Base-by-base conservation (phyloP, 2,113 vertebrate genomes). In the Beaufortia kweichowensis region DNA sequence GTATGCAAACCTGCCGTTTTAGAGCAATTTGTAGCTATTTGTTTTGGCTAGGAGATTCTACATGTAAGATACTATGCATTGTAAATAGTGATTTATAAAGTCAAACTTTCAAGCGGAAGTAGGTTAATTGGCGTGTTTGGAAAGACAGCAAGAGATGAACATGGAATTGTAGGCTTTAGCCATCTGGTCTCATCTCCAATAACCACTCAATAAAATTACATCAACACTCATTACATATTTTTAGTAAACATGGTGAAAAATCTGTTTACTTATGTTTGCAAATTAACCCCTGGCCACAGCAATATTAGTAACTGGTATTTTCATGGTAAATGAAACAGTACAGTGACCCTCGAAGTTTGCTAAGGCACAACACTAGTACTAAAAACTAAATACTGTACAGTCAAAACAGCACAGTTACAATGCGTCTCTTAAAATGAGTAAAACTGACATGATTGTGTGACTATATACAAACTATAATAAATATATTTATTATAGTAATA, bases 61-160 rank as follows among this genome's bases (percentile, higher is more conserved):
- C 64, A 56, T 61, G 43, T 41, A 19, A 53, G 17, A 61, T 57
- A 69, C 56, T 70, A 70, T 21, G 35, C 57, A 56, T 56, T 70
- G 65, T 39, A 69, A 76, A 63, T 56, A 64, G 65, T 68, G 8
- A 15, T 76, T 76, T 80, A 56, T 64, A 71, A 70, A 70, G 66
- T 71, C 76, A 78, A 33, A 63, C 59, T 62, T 63, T 60, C 15
- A 60, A 39, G 46, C 17, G 33, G 48, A 66, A 70, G 53, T 70
- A 19, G 79, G 79, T 70, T 69, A 80, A 80, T 69, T 75, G 71
- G 72, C 78, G 62, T 57, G 35, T 70, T 31, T 14, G 43, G 57
- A 29, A 60, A 11, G 35, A 76, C 64, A 57, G 67, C 35, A 65
- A 29, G 24, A 19, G 14, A 39, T 31, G 50, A 63, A 71, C 31